Evolutionary conservation across 2,113 vertebrate genomes (phyloP), one percentile per base, ranked within the genome.

Genomic region (Paradisaea rubra): DNA sequence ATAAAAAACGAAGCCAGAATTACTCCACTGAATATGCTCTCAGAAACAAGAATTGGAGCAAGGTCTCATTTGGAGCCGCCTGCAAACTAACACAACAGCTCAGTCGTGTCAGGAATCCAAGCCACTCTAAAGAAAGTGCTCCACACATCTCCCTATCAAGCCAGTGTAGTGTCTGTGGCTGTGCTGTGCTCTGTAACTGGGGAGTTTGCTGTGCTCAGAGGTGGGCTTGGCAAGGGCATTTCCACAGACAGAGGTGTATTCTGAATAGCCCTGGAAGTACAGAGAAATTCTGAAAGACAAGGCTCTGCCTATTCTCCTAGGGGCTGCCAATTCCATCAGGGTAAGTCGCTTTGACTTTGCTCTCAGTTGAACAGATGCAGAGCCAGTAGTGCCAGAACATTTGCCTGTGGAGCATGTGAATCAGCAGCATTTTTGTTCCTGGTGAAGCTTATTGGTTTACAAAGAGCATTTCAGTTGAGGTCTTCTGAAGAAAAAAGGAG

Each of bases 101-200:
- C 18, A 14, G 33, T 7, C 0, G 0, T 1, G 8, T 54, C 7
- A 71, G 24, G 35, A 89, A 52, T 60, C 17, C 1, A 5, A 70
- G 35, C 16, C 41, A n/a, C 24, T 7, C 49, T 53, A 35, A 66
- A 52, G 42, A 5, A 77, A 85, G 19, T 0, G 1, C 45, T 65
- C 18, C 71, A 42, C 20, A 56, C 3, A 1, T 17, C 37, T 53
- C 53, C 74, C 41, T n/a, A 21, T 6, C 21, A 22, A 63, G 27
- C 22, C 10, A 15, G 21, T 15, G 15, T 15, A 74, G 47, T 6
- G n/a, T 15, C 53, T 61, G 65, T 7, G 23, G 49, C 74, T 59
- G 10, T 35, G 17, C 12, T 50, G 50, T 4, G 63, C 61, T 71
- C 44, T 47, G 21, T 19, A 68, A 69, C 68, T 13, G 19, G 19